Evolutionary conservation across 2,797 vertebrate genomes (phyloP).

Genomic region (Cottoperca gobio): DNA sequence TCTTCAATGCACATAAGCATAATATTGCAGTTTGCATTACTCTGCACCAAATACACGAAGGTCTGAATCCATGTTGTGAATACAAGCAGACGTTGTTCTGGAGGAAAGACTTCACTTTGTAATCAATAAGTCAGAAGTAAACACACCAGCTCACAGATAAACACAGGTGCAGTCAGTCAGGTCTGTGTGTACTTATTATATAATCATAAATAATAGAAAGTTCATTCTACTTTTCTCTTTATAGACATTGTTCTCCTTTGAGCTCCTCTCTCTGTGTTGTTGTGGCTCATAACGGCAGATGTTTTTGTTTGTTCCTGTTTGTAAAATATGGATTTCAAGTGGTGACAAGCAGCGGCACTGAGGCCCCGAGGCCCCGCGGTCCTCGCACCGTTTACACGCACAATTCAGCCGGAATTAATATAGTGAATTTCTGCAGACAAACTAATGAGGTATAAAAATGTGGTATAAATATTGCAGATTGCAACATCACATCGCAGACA

Average conservation of each 20-base stretch:
- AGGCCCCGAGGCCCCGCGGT: background rate
- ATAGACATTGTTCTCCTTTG: background rate
- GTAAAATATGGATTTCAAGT: background rate
- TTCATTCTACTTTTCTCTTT: no score
- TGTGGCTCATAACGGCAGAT: background rate
- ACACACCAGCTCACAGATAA: no score
- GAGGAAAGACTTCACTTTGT: no score
- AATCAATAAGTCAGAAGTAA: no score
- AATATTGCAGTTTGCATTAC: no score
- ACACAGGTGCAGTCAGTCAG: no score
- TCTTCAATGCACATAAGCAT: no score
- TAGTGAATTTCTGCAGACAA: background rate
- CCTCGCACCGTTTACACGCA: background rate
- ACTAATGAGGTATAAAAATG: constrained; percentile 4
- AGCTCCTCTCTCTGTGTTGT: background rate
- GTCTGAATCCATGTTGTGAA: background rate
- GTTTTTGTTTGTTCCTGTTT: background rate
- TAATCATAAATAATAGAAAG: no score
- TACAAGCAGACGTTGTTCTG: no score
- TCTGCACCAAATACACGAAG: no score
- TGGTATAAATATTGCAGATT: background rate
- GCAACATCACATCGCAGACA: background rate
- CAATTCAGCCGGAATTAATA: constrained; percentile 1
- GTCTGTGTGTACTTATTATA: no score
- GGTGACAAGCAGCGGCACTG: background rate